Evolutionary conservation across 2,888 invertebrate genomes (phyloP), one percentile per base, ranked within the genome.

Genomic region (Apocheima hispidaria): DNA sequence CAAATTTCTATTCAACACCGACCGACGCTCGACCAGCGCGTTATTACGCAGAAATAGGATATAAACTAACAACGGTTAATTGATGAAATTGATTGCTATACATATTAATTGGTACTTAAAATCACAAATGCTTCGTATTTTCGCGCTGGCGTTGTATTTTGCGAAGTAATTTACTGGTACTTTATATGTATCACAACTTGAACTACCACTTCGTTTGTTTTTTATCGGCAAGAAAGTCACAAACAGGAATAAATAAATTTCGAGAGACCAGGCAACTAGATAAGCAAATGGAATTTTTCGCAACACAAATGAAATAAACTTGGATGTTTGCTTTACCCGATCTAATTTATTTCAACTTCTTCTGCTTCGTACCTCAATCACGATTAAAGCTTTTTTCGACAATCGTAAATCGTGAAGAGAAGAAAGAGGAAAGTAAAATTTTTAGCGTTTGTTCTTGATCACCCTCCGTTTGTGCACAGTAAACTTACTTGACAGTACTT

Each of bases 1-100:
- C 66, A 74, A 83, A 84, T 84, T 82, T 83, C 81, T 81, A 81
- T 85, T 82, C 76, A n/a, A 72, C 76, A 79, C 73, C 79, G 70
- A 74, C 36, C 48, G 36, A 73, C 73, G 66, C 14, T 30, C 21
- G 43, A 16, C 26, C 46, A 3, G 64, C 69, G 70, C 72, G 62
- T 68, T 63, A 48, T 48, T 57, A 46, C 57, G 70, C 63, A 55
- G 53, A 73, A 67, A 69, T 66, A 61, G 59, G 51, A 50, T 48
- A 56, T 44, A 54, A 33, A 20, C 38, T 36, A 43, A 28, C 30
- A 28, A 61, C 30, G 4, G 12, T 50, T 40, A 48, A 53, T 44
- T 49, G 35, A 40, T 60, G 21, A 51, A 44, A 41, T 56, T 63
- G 46, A 51, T 63, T 36, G 35, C 35, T 18, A 23, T 50, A 50